Evolutionary conservation across 2,113 vertebrate species (phyloP).

Genomic region (Pelobates fuscus): DNA sequence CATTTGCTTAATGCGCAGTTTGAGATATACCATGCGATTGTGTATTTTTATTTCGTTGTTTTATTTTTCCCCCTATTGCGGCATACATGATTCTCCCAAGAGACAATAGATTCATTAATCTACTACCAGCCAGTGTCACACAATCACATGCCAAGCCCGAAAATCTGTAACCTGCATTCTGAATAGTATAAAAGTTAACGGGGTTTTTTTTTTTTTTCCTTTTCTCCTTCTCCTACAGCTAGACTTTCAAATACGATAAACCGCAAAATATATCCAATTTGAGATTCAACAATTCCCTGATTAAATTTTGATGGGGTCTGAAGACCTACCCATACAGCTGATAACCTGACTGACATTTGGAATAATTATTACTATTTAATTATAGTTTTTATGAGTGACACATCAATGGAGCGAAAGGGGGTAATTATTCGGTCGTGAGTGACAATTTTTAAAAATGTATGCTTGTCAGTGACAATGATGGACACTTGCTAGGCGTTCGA

Average conservation of each 20-base stretch:
- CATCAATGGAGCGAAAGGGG: slow-evolving; percentile 43
- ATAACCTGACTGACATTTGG: slow-evolving; percentile 48
- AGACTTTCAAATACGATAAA: slow-evolving; percentile 46
- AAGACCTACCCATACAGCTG: slow-evolving; percentile 46
- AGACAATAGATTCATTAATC: no score
- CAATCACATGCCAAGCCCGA: not conserved
- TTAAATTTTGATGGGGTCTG: slow-evolving; percentile 49
- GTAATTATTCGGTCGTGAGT: slow-evolving; percentile 50
- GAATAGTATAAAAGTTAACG: slow-evolving; percentile 11
- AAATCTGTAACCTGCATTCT: not conserved
- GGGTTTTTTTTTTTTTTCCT: not conserved
- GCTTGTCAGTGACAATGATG: slow-evolving; percentile 50
- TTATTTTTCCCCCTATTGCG: no score
- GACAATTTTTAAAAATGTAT: slow-evolving; percentile 52
- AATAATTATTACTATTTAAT: slow-evolving; percentile 49
- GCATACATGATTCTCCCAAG: no score
- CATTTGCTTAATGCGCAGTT: no score
- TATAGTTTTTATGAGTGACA: slow-evolving; percentile 47
- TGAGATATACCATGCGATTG: no score
- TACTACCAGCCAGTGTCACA: not conserved
- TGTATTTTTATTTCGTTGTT: no score
- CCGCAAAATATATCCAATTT: slow-evolving; percentile 40
- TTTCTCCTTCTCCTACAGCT: slow-evolving; percentile 5
- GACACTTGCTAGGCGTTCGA: slow-evolving; percentile 44
- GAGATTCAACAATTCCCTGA: slow-evolving; percentile 37